phyloP scores from a whole-genome alignment of 2,888 invertebrate genomes.

The Aporophyla nigra region DNA sequence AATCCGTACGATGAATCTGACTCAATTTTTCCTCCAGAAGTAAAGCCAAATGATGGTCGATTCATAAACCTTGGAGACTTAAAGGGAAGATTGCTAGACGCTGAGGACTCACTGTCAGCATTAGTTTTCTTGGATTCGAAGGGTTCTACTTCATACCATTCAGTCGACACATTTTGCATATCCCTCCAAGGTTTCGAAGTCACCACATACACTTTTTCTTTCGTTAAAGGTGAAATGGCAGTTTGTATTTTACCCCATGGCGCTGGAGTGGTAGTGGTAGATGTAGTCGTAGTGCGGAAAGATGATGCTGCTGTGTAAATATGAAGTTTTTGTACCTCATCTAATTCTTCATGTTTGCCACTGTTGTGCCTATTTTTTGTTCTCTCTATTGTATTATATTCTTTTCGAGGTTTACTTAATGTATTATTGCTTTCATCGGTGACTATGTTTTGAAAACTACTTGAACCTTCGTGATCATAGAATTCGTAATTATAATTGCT shows the following conservation, averaged over 20 bases:
- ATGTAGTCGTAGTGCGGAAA: conserved; percentile 83
- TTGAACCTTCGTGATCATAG: conserved; percentile 88
- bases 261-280: conserved; percentile 84
- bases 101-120: conserved; percentile 73
- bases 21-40: conserved; percentile 80
- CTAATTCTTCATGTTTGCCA: conserved; percentile 76
- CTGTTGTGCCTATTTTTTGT: conserved; percentile 74
- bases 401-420: conserved; percentile 73
- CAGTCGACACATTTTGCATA: conserved; percentile 73
- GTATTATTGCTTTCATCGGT: conserved; percentile 79
- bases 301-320: conserved; percentile 86
- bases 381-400: conserved; percentile 83
- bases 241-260: conserved; percentile 93
- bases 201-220: conserved; percentile 95
- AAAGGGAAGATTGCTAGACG: conserved; percentile 80
- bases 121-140: conserved; percentile 83
- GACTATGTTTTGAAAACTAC: conserved; percentile 85
- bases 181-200: conserved; percentile 93
- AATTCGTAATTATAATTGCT: conserved; percentile 82
- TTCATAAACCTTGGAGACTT: conserved; percentile 90
- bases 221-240: conserved; percentile 94
- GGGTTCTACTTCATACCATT: conserved; percentile 77
- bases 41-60: conserved; percentile 90
- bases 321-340: conserved; percentile 81
- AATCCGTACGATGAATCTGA: conserved; percentile 83